A percentile compares a stretch with the other conserved stretches of the same genome.
Evolutionary conservation across 2,113 vertebrate species (phyloP).

Genomic region (Hemibagrus wyckioides): DNA sequence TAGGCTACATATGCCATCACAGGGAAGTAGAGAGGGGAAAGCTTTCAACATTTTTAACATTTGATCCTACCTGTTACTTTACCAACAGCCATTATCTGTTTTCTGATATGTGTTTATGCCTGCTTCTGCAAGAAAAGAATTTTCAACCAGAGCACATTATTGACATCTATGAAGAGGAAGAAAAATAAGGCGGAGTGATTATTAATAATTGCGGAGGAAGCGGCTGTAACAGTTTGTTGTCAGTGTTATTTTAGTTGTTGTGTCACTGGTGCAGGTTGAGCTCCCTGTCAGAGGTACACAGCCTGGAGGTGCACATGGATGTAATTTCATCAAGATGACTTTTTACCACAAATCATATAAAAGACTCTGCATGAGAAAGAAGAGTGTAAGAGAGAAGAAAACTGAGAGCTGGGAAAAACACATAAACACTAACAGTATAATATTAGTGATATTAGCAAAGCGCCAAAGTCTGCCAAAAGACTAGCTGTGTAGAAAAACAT

Average conservation of each 20-base stretch:
- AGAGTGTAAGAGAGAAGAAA: constrained; percentile 57
- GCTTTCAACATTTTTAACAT: constrained; percentile 51
- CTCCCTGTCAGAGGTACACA: constrained; percentile 59
- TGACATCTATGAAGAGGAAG: background rate
- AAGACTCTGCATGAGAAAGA: constrained; percentile 69
- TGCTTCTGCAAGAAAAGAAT: background rate
- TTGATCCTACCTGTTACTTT: constrained; percentile 55
- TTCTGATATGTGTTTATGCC: constrained; percentile 5
- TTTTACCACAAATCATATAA: constrained; percentile 73
- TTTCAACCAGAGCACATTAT: background rate
- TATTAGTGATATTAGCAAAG: constrained; percentile 3
- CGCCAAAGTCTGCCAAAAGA: too few species aligned
- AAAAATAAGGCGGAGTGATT: constrained; percentile 8
- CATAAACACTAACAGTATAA: constrained; percentile 12
- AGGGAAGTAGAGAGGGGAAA: constrained; percentile 61
- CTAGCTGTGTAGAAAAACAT: background rate
- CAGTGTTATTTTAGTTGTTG: constrained; percentile 60
- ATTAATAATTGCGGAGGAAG: constrained; percentile 1
- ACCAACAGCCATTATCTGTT: constrained; percentile 57
- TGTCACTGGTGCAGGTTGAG: constrained; percentile 57
- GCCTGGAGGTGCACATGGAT: constrained; percentile 72
- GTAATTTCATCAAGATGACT: constrained; percentile 70
- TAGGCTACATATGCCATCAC: constrained; percentile 70
- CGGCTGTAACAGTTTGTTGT: constrained; percentile 31
- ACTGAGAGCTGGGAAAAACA: background rate